phyloP scores from a whole-genome alignment of 2,797 vertebrate genomes.

The Takifugu ocellatus region DNA sequence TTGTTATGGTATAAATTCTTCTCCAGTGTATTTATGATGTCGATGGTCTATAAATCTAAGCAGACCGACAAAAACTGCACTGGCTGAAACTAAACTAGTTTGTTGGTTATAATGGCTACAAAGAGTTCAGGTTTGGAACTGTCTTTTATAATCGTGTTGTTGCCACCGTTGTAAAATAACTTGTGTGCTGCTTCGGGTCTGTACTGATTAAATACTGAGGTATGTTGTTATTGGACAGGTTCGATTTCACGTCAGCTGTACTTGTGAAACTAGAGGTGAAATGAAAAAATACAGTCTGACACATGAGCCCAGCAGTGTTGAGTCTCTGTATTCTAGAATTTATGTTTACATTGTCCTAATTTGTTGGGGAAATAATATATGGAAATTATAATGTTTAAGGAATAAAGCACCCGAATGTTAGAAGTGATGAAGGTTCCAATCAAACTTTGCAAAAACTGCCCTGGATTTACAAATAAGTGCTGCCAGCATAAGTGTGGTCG shows the following conservation, averaged over 20 bases:
- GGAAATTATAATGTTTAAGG: constrained; percentile 3
- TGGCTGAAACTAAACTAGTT: constrained; percentile 23
- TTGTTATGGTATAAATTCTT: constrained; percentile 5
- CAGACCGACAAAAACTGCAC: constrained; percentile 26
- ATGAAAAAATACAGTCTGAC: background rate
- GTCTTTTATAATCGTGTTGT: constrained; percentile 32
- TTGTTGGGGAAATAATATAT: background rate
- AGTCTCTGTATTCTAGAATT: background rate
- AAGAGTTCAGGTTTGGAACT: constrained; percentile 16
- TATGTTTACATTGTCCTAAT: background rate
- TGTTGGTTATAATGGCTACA: constrained; percentile 33
- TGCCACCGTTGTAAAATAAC: constrained; percentile 28
- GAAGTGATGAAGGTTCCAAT: background rate
- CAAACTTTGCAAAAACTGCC: constrained; percentile 4
- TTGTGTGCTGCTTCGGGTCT: constrained; percentile 12
- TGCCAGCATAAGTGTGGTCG: background rate
- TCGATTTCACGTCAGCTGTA: constrained; percentile 5
- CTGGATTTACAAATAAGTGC: background rate
- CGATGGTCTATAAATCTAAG: constrained; percentile 32
- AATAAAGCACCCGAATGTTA: constrained; percentile 9
- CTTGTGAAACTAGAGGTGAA: constrained; percentile 3
- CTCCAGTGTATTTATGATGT: constrained; percentile 5
- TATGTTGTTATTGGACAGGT: background rate
- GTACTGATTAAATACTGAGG: constrained; percentile 22
- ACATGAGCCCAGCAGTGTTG: background rate